phyloP scores from a whole-genome alignment of 2,797 vertebrate genomes.

The Synanceia verrucosa region DNA sequence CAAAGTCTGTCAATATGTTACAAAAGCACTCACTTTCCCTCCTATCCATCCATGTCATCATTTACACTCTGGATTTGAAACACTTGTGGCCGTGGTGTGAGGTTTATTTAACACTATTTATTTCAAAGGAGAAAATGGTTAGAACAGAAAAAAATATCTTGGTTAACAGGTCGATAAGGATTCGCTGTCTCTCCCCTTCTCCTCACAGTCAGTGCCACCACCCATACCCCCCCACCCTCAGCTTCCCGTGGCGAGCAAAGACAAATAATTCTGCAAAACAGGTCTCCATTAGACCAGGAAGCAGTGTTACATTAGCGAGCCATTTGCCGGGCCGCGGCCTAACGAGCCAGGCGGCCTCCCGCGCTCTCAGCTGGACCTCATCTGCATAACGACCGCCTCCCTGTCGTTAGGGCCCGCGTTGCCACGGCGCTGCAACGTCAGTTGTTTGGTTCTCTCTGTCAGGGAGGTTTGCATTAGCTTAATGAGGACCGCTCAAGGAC shows the following conservation, averaged over 20 bases:
- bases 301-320: conserved; percentile 98
- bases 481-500: conserved; percentile 99
- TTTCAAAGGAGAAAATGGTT: conserved; percentile 38
- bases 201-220: conserved; percentile 57
- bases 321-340: conserved; percentile 99
- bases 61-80: conserved; percentile 23
- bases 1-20: conserved; percentile 43
- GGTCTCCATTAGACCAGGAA: conserved; percentile 96
- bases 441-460: conserved; percentile 99
- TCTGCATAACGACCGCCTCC: conserved; percentile 98
- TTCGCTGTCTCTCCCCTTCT: conserved; percentile 53
- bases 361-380: conserved; percentile 99
- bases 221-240: conserved; percentile 30
- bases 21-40: conserved; percentile 27
- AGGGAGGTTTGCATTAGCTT: conserved; percentile 99
- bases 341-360: conserved; percentile 96
- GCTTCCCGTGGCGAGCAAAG: conserved; percentile 68
- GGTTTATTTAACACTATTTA: conserved; percentile 22
- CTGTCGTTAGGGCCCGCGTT: conserved; percentile 80
- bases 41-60: conserved; percentile 27
- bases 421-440: conserved; percentile 85
- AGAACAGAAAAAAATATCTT: conserved; percentile 46
- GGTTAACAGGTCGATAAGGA: conserved; percentile 67
- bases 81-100: conserved; percentile 10
- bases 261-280: conserved; percentile 83